Conservation (phyloP, 2,888 invertebrate genomes). For the Polyommatus iphigenia region DNA sequence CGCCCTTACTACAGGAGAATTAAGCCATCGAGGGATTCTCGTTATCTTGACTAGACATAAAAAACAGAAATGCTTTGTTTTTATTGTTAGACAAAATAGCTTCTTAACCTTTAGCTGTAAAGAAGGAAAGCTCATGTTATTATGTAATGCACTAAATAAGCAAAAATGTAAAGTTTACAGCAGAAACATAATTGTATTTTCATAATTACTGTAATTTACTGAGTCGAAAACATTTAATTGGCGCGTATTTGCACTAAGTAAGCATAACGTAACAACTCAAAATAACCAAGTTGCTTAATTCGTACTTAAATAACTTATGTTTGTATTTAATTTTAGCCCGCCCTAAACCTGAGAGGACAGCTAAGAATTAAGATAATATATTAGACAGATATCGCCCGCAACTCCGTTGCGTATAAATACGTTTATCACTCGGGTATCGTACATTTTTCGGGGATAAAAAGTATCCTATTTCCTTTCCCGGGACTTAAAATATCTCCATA, state of each 20-base stretch:
- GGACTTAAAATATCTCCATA: too few relatives aligned
- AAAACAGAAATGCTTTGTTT: too few relatives aligned
- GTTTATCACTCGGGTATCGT: too few relatives aligned
- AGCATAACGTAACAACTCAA: conserved; percentile 2
- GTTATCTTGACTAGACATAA: too few relatives aligned
- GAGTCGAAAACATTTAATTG: conserved; percentile 15
- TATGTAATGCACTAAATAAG: neutral
- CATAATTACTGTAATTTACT: conserved; percentile 8
- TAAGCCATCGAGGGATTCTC: too few relatives aligned
- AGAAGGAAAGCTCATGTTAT: neutral
- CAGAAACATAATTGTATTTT: neutral
- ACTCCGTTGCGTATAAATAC: too few relatives aligned
- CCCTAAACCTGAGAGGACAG: too few relatives aligned
- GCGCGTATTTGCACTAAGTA: neutral
- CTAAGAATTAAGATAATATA: too few relatives aligned
- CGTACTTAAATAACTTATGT: neutral
- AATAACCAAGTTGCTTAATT: neutral
- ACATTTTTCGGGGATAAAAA: too few relatives aligned
- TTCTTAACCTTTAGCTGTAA: neutral
- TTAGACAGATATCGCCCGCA: too few relatives aligned
- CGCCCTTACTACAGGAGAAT: too few relatives aligned
- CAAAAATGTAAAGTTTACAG: neutral
- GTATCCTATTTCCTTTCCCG: too few relatives aligned
- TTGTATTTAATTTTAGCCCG: neutral
- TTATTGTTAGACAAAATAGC: neutral